Base-by-base conservation (phyloP, 1,140 invertebrate genomes). In the Orussus abietinus region DNA sequence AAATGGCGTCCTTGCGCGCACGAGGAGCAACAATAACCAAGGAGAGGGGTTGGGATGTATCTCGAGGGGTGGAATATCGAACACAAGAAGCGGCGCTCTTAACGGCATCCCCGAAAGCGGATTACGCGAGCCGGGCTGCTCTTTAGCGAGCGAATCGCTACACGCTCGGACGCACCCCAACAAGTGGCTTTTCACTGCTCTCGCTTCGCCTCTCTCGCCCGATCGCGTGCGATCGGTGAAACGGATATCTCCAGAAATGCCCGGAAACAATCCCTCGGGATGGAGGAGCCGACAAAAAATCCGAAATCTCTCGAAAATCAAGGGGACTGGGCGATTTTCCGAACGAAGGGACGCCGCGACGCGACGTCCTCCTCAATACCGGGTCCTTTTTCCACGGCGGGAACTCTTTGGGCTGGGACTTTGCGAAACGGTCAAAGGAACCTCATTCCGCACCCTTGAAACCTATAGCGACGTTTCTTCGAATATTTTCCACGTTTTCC, bases 151-250 rank as follows among this genome's bases (percentile, higher is more conserved):
- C 53, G 59, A 67, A 71, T 67, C 53, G 62, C 58, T 62, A n/a
- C 53, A 68, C 57, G 69, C 63, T 57, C 61, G 64, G 62, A 56
- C 57, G 64, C 55, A 64, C 47, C 53, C 49, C 55, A 66, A 69
- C 68, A 69, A 70, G 63, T 68, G 65, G 53, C 66, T 66, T 63
- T 67, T 64, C 59, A 61, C 61, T 25, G n/a, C 49, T 52, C 51
- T 39, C 45, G 45, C 22, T 35, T 38, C 30, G 10, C 31, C 37
- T 43, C 43, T 51, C 40, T 44, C 30, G 18, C 38, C 41, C 33
- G 56, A 59, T 56, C 54, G n/a, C n/a, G 47, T 54, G 57, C 58
- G 54, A 56, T 54, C 53, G 41, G 20, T 45, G 54, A 45, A 57
- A 55, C 47, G 38, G 54, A 56, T 56, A 55, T 50, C 44, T 45